Percentiles rank a stretch among this genome's conserved stretches.
These are phyloP conservation scores for Colaptes auratus DNA, from an alignment of 2,113 vertebrate genomes.

Conservation along the genomic window DNA sequence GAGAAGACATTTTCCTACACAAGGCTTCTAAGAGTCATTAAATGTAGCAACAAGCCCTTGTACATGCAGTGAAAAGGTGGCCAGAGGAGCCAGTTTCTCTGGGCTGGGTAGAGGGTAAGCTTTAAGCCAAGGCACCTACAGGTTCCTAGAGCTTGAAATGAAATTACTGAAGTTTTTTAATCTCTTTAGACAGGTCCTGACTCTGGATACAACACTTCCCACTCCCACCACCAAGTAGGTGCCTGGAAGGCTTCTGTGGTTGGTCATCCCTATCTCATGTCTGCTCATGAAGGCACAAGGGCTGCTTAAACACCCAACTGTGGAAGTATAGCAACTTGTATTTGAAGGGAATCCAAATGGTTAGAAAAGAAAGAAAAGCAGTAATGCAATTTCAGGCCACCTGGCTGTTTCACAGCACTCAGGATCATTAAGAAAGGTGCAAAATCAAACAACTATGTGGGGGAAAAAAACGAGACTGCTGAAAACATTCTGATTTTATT, in stretches of 20 bases:
- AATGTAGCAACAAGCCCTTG: background rate
- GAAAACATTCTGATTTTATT: background rate
- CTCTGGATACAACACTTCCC: background rate
- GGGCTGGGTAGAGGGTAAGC: background rate
- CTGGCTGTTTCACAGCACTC: background rate
- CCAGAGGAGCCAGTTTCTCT: background rate
- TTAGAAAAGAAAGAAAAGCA: background rate
- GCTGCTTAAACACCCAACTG: background rate
- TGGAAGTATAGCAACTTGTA: background rate
- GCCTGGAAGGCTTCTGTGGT: background rate
- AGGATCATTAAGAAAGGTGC: background rate
- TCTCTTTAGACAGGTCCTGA: background rate
- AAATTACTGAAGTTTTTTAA: background rate
- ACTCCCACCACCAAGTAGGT: background rate
- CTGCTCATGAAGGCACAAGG: accelerated
- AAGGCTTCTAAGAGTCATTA: background rate
- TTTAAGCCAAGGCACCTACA: background rate
- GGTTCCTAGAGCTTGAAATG: background rate
- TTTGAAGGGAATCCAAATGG: background rate
- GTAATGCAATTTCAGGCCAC: background rate
- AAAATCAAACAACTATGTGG: background rate
- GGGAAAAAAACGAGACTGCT: background rate
- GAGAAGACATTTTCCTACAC: background rate
- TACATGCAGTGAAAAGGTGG: background rate
- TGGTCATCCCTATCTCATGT: background rate